Conservation (phyloP, 2,888 invertebrate genomes). For the Unio delphinus region DNA sequence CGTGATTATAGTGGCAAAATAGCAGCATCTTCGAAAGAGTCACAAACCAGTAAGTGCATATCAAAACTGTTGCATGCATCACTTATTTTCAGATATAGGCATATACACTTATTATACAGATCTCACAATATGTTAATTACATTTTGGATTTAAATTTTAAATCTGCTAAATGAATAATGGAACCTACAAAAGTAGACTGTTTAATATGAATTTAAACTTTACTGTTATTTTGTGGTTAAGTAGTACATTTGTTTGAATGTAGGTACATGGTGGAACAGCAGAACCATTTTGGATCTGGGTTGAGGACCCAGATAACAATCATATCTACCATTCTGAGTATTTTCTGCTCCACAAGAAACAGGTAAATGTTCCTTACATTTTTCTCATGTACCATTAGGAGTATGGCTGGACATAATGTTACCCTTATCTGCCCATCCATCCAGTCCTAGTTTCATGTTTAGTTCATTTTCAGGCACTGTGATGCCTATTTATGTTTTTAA, state of each 20-base stretch:
- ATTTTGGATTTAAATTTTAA: background rate
- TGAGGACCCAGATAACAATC: constrained; percentile 93
- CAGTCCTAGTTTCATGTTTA: no score
- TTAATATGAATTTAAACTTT: background rate
- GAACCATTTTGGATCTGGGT: constrained; percentile 99
- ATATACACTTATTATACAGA: no score
- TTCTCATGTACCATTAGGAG: no score
- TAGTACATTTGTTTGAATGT: constrained; percentile 8
- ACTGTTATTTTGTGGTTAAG: background rate
- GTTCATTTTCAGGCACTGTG: no score
- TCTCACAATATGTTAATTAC: background rate
- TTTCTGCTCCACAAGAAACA: constrained; percentile 87
- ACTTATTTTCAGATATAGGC: no score
- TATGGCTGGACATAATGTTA: no score
- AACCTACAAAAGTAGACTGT: background rate
- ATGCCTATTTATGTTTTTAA: no score
- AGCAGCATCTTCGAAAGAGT: no score
- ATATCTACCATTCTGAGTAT: constrained; percentile 96
- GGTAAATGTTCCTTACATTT: constrained; percentile 70
- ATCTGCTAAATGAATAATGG: background rate
- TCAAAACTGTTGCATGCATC: no score
- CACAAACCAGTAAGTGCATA: no score
- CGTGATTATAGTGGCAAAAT: no score
- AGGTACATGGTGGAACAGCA: constrained; percentile 86
- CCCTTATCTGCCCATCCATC: no score